phyloP scores from a whole-genome alignment of 2,797 vertebrate genomes.

The Pseudochirops cupreus region DNA sequence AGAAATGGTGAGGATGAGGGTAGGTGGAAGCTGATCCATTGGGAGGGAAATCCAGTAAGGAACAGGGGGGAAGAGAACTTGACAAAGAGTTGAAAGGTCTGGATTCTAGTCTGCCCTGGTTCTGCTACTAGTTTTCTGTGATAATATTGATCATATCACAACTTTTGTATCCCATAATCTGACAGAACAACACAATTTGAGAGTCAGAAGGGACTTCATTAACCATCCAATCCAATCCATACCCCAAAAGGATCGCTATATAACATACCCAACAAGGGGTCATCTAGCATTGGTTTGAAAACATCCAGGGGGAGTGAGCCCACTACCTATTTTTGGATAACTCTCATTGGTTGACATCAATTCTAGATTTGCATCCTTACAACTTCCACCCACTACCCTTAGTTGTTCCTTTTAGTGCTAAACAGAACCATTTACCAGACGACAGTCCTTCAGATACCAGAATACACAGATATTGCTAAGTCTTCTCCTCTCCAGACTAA shows the following conservation, averaged over 20 bases:
- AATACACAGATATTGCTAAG: background rate
- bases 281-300: background rate
- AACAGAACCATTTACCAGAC: background rate
- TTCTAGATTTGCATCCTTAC: background rate
- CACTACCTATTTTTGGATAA: background rate
- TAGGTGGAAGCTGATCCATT: background rate
- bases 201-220: background rate
- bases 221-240: background rate
- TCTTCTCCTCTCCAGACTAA: background rate
- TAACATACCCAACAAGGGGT: background rate
- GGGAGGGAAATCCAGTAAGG: constrained; percentile 4
- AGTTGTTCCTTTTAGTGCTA: background rate
- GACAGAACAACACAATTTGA: background rate
- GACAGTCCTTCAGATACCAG: background rate
- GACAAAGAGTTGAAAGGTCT: background rate
- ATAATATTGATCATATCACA: background rate
- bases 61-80: background rate
- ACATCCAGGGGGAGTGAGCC: background rate
- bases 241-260: background rate
- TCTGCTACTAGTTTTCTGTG: background rate
- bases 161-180: background rate
- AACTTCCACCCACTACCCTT: background rate
- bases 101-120: background rate
- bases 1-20: background rate
- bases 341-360: background rate